Percentiles rank a stretch among this genome's conserved stretches.
phyloP scores from a whole-genome alignment of 2,797 vertebrate genomes.

The Apogon hyalosoma region DNA sequence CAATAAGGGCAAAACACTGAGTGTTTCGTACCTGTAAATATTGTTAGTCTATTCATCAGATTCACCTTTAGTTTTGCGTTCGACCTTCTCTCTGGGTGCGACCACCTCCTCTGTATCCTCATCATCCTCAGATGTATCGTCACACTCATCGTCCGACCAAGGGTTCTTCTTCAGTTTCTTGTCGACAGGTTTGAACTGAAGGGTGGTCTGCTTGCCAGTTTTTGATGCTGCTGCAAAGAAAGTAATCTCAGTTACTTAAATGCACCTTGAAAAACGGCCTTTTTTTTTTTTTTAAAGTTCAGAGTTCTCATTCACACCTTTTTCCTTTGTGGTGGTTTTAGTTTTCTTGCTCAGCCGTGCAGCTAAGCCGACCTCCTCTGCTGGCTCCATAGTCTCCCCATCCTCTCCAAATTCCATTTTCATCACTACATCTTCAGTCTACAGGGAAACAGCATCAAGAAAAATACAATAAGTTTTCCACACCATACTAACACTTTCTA shows the following conservation, averaged over 20 bases:
- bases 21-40: too few species aligned
- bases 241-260: not conserved
- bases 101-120: constrained; percentile 43
- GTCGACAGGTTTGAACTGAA: constrained; percentile 88
- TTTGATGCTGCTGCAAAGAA: constrained; percentile 66
- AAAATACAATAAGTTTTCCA: not conserved
- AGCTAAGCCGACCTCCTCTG: constrained; percentile 65
- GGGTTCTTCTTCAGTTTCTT: constrained; percentile 84
- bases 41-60: not conserved
- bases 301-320: constrained; percentile 56
- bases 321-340: constrained; percentile 78
- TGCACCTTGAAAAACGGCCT: too few species aligned
- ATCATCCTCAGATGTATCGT: constrained; percentile 46
- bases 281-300: too few species aligned
- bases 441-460: not conserved
- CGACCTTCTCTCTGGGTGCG: constrained; percentile 72
- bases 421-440: constrained; percentile 83
- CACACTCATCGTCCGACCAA: constrained; percentile 85
- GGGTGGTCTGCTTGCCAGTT: constrained; percentile 87
- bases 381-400: constrained; percentile 62
- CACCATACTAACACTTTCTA: too few species aligned
- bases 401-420: constrained; percentile 88
- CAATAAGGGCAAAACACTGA: too few species aligned
- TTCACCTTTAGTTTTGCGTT: constrained; percentile 86
- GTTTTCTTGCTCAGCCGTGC: constrained; percentile 84